A percentile compares a stretch with the other conserved stretches of the same genome.
phyloP scores from a whole-genome alignment of 2,113 vertebrate genomes.

The Tricholaema leucomelas region DNA sequence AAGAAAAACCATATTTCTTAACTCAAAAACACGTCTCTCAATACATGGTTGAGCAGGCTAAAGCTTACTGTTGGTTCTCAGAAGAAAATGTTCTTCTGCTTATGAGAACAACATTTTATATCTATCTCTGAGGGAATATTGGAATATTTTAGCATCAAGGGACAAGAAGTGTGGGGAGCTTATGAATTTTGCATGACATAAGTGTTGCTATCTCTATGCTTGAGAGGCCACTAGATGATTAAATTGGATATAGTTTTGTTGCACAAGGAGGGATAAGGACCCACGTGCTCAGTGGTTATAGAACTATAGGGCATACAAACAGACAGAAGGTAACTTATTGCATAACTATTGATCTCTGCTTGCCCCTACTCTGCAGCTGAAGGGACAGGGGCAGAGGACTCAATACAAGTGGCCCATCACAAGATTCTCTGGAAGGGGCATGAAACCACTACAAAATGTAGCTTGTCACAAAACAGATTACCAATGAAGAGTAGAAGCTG shows the following conservation, averaged over 20 bases:
- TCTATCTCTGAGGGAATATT: conserved; percentile 30
- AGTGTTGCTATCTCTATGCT: conserved; percentile 8
- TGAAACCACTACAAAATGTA: neutral
- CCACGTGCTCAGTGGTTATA: neutral
- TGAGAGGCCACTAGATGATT: conserved; percentile 43
- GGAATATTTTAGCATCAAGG: conserved; percentile 49
- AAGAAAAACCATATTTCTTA: conserved; percentile 57
- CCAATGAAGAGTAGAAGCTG: neutral
- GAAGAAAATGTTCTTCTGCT: conserved; percentile 42
- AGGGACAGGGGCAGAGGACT: neutral
- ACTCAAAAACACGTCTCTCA: conserved; percentile 55
- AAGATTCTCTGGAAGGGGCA: neutral
- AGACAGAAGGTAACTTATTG: neutral
- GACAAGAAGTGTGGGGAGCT: conserved; percentile 45
- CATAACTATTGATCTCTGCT: neutral
- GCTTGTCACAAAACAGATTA: neutral
- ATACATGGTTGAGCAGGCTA: conserved; percentile 25
- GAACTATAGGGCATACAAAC: neutral
- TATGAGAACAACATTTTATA: conserved; percentile 17
- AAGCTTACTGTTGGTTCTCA: conserved; percentile 20
- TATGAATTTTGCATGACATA: conserved; percentile 43
- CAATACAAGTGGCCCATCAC: neutral
- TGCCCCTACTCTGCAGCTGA: neutral
- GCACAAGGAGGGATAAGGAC: neutral
- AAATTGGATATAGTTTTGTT: conserved; percentile 12